Evolutionary conservation across 2,113 vertebrate species (phyloP).

Genomic region (Ochotona curzoniae): DNA sequence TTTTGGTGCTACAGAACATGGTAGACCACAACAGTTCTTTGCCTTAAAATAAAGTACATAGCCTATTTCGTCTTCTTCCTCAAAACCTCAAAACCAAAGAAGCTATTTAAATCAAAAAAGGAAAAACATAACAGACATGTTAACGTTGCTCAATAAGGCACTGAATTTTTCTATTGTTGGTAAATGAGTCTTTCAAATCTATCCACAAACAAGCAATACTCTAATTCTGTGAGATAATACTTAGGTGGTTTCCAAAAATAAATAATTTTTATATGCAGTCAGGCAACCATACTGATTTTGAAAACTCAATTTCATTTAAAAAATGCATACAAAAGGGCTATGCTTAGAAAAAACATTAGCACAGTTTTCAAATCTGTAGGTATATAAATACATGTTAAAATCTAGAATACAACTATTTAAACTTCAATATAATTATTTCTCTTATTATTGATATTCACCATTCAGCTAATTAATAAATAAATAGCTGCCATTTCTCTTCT

Average conservation of each 20-base stretch:
- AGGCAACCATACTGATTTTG: slow-evolving; percentile 58
- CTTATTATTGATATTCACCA: slow-evolving; percentile 36
- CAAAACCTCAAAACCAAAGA: slow-evolving; percentile 84
- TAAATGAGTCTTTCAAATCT: slow-evolving; percentile 76
- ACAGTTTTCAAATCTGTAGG: not conserved
- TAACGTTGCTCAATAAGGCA: slow-evolving; percentile 79
- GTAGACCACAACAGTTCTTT: slow-evolving; percentile 82
- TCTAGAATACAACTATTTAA: slow-evolving; percentile 35
- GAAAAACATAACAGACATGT: slow-evolving; percentile 82
- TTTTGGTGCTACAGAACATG: slow-evolving; percentile 80
- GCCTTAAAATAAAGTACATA: slow-evolving; percentile 83
- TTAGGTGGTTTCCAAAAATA: slow-evolving; percentile 60
- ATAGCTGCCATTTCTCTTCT: not conserved
- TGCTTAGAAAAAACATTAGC: not conserved
- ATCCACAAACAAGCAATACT: slow-evolving; percentile 71
- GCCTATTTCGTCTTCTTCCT: slow-evolving; percentile 82
- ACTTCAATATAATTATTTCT: slow-evolving; percentile 24
- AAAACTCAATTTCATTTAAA: slow-evolving; percentile 27
- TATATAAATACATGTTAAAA: slow-evolving; percentile 22
- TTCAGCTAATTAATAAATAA: slow-evolving; percentile 5
- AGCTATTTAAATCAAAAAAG: slow-evolving; percentile 83
- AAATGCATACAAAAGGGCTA: slow-evolving; percentile 18
- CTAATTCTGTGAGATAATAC: slow-evolving; percentile 59
- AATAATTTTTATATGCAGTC: slow-evolving; percentile 60
- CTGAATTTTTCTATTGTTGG: slow-evolving; percentile 83